Conservation (phyloP, 1,140 invertebrate genomes). For the Drosophila watanabei region DNA sequence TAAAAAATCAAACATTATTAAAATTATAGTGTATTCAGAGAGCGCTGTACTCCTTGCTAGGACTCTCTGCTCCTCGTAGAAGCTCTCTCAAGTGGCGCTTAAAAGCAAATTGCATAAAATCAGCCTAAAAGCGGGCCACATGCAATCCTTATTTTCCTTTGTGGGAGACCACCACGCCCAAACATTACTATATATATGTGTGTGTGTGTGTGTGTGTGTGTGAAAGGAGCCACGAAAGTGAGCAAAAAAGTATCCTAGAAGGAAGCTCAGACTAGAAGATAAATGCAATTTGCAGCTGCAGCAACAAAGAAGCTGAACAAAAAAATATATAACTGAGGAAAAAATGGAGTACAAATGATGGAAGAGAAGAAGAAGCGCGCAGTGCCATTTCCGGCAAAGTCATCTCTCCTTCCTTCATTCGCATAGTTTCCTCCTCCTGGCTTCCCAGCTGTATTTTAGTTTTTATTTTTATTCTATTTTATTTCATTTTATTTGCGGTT, state of each 20-base stretch:
- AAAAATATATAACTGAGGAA: background rate
- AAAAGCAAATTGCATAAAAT: slow-evolving; percentile 60
- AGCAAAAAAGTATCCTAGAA: slow-evolving; percentile 43
- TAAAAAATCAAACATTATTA: background rate
- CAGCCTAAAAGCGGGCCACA: slow-evolving; percentile 58
- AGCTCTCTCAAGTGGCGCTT: slow-evolving; percentile 18
- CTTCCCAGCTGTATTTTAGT: background rate
- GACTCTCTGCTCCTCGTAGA: background rate
- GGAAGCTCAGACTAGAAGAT: slow-evolving; percentile 72
- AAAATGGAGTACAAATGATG: slow-evolving; percentile 47
- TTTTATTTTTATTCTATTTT: background rate
- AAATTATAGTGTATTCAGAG: background rate
- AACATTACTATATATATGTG: background rate
- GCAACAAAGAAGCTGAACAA: slow-evolving; percentile 1
- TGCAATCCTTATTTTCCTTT: slow-evolving; percentile 32
- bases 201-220: slow-evolving; percentile 10
- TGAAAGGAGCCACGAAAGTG: slow-evolving; percentile 36
- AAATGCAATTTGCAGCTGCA: slow-evolving; percentile 75
- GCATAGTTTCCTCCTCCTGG: background rate
- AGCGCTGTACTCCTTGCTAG: background rate
- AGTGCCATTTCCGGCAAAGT: slow-evolving; percentile 71
- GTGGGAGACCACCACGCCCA: slow-evolving; percentile 2
- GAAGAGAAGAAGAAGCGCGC: slow-evolving; percentile 30
- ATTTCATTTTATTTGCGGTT: slow-evolving; percentile 32
- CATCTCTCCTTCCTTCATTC: slow-evolving; percentile 25